Conservation (phyloP, 2,888 invertebrate genomes). For the Cabera pusaria region DNA sequence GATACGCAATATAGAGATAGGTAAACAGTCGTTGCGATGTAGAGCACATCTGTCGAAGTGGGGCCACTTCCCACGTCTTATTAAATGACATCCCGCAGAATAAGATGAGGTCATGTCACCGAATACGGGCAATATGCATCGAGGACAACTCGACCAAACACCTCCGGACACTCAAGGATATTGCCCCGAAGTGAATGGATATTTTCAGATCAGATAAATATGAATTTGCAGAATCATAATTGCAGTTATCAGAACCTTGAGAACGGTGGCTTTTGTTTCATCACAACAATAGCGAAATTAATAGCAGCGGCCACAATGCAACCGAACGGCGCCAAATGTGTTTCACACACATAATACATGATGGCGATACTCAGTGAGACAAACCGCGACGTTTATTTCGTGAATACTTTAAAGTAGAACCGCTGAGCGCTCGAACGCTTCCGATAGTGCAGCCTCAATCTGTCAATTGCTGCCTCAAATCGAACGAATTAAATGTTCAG, state of each 20-base stretch:
- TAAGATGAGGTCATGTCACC: slow-evolving; percentile 21
- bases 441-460: no score
- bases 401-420: slow-evolving; percentile 4
- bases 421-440: not conserved
- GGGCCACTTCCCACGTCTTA: slow-evolving; percentile 22
- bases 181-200: slow-evolving; percentile 9
- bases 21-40: slow-evolving; percentile 7
- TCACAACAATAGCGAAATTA: slow-evolving; percentile 50
- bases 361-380: slow-evolving; percentile 30
- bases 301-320: slow-evolving; percentile 42
- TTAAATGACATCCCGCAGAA: slow-evolving; percentile 19
- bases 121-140: slow-evolving; percentile 15
- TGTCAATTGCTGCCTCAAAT: slow-evolving; percentile 1
- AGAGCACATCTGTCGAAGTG: slow-evolving; percentile 22
- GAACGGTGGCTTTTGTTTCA: slow-evolving; percentile 53
- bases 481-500: slow-evolving; percentile 26
- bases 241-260: slow-evolving; percentile 54
- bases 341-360: slow-evolving; percentile 45
- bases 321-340: slow-evolving; percentile 42
- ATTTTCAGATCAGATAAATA: slow-evolving; percentile 48
- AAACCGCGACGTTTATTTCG: slow-evolving; percentile 7
- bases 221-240: slow-evolving; percentile 47
- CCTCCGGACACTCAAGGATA: slow-evolving; percentile 11
- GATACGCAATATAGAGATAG: not conserved
- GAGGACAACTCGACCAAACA: slow-evolving; percentile 7